These are phyloP conservation scores for Pangasius sanitwongsei DNA, from an alignment of 2,797 vertebrate genomes.

Conservation along the genomic window DNA sequence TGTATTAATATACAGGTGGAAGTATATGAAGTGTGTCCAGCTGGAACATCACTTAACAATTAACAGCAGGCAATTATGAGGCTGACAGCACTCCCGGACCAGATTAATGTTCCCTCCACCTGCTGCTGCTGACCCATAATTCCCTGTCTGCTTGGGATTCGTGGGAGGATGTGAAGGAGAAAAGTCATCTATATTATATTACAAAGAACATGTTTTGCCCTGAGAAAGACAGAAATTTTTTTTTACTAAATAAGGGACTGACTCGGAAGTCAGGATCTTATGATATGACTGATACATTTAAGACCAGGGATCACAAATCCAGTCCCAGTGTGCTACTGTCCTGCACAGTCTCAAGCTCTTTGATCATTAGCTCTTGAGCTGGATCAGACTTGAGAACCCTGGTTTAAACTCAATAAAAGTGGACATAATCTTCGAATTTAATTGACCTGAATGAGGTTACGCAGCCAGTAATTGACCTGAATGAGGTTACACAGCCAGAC, in stretches of 20 bases:
- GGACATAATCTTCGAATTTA: neutral
- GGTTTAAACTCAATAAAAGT: neutral
- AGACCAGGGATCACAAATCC: neutral
- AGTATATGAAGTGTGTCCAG: slow-evolving; percentile 50
- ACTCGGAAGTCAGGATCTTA: neutral
- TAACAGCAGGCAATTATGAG: slow-evolving; percentile 66
- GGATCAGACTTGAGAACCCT: neutral
- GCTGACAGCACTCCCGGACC: slow-evolving; percentile 12
- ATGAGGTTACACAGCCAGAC: neutral
- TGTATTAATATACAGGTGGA: neutral
- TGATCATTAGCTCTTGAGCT: neutral
- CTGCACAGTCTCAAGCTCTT: slow-evolving; percentile 3
- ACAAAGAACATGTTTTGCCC: neutral
- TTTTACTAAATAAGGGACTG: neutral
- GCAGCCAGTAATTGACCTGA: neutral
- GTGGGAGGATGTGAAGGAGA: neutral
- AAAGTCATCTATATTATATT: neutral
- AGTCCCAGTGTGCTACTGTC: neutral
- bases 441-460: neutral
- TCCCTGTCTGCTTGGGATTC: neutral
- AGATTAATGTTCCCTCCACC: slow-evolving; percentile 54
- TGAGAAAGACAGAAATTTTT: neutral
- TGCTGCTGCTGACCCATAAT: slow-evolving; percentile 35
- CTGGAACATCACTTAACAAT: slow-evolving; percentile 58
- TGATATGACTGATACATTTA: neutral